Evolutionary conservation across 2,113 vertebrate genomes (phyloP).

Genomic region (Tetraodon nigroviridis): DNA sequence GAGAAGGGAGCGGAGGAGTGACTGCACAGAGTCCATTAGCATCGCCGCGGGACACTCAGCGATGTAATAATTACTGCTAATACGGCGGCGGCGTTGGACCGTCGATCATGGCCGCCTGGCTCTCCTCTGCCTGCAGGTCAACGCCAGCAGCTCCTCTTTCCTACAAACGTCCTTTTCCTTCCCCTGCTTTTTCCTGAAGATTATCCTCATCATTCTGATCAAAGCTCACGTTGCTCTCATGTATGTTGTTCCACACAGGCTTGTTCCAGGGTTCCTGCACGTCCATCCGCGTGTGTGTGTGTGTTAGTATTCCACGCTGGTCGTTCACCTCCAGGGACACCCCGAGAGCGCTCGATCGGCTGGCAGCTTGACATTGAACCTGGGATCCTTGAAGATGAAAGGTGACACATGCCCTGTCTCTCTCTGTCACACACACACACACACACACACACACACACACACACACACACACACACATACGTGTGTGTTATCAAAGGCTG

Average conservation of each 20-base stretch:
- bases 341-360: constrained; percentile 28
- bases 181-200: constrained; percentile 57
- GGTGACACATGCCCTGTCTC: constrained; percentile 25
- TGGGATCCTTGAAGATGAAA: constrained; percentile 47
- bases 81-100: constrained; percentile 46
- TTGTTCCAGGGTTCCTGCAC: no score
- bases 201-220: constrained; percentile 60
- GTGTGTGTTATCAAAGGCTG: constrained; percentile 4
- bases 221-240: constrained; percentile 51
- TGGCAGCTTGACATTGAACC: constrained; percentile 49
- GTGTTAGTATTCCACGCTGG: constrained; percentile 21
- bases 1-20: constrained; percentile 4
- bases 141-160: constrained; percentile 54
- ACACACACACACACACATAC: constrained; percentile 18
- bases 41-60: constrained; percentile 20
- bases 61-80: constrained; percentile 56
- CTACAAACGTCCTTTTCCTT: constrained; percentile 53
- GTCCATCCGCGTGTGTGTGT: constrained; percentile 1
- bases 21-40: constrained; percentile 25
- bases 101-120: constrained; percentile 49
- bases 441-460: constrained; percentile 1
- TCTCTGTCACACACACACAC: no score
- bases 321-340: constrained; percentile 25
- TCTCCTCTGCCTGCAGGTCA: constrained; percentile 20
- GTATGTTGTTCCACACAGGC: constrained; percentile 16